These are phyloP conservation scores for Hemaris fuciformis DNA, from an alignment of 2,888 invertebrate species.

Conservation along the genomic window DNA sequence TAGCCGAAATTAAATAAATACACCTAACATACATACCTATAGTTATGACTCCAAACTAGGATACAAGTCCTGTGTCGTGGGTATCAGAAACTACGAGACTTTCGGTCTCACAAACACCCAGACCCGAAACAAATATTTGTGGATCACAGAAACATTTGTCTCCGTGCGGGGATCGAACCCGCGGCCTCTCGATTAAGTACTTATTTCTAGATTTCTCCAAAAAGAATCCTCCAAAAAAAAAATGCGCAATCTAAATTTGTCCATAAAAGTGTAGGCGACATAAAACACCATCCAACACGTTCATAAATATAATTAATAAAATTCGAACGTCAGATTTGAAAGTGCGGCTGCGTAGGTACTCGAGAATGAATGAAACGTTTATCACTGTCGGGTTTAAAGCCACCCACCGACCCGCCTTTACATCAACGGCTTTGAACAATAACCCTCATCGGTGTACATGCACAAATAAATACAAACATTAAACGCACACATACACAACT, in stretches of 20 bases:
- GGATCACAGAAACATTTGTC: too few species aligned
- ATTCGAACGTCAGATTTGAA: slow-evolving; percentile 53
- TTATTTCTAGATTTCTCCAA: too few species aligned
- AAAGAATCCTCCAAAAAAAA: too few species aligned
- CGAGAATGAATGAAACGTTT: slow-evolving; percentile 73
- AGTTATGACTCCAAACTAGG: too few species aligned
- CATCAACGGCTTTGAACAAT: slow-evolving; percentile 39
- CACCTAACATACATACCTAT: too few species aligned
- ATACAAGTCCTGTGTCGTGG: too few species aligned
- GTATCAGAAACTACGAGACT: too few species aligned
- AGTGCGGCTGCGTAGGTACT: slow-evolving; percentile 48
- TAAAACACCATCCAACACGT: slow-evolving; percentile 13
- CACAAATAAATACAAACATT: slow-evolving; percentile 4
- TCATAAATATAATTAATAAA: slow-evolving; percentile 55
- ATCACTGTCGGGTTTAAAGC: slow-evolving; percentile 68
- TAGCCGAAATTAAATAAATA: too few species aligned
- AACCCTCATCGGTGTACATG: slow-evolving; percentile 27
- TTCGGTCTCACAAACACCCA: too few species aligned
- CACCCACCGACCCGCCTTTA: slow-evolving; percentile 47
- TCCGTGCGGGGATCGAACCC: too few species aligned
- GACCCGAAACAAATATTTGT: too few species aligned
- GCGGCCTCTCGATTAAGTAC: too few species aligned
- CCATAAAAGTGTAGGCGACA: background rate
- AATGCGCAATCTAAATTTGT: background rate
- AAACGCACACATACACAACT: background rate